Evolutionary conservation across 2,113 vertebrate genomes (phyloP).

Genomic region (Cranoglanis bouderius): DNA sequence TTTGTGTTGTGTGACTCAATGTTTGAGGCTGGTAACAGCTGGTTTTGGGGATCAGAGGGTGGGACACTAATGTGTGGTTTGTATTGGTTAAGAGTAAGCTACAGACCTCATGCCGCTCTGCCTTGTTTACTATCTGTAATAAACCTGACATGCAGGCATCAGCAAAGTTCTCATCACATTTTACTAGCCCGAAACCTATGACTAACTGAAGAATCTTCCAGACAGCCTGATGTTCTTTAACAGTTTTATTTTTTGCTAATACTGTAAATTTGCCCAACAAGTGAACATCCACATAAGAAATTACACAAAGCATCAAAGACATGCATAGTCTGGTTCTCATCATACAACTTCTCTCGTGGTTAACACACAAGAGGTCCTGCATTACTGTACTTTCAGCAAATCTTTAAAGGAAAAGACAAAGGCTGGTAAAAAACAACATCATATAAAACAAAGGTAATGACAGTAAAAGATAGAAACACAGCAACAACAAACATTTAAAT

Average conservation of each 20-base stretch:
- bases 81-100: constrained; percentile 1
- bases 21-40: neutral
- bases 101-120: constrained; percentile 6
- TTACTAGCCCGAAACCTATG: neutral
- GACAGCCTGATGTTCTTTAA: constrained; percentile 38
- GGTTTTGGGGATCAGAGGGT: neutral
- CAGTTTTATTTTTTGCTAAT: constrained; percentile 81
- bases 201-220: constrained; percentile 10
- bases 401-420: constrained; percentile 64
- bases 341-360: constrained; percentile 64
- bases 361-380: constrained; percentile 70
- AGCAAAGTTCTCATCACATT: constrained; percentile 1
- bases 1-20: neutral
- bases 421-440: constrained; percentile 55
- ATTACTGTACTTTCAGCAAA: constrained; percentile 57
- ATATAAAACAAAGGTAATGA: constrained; percentile 60
- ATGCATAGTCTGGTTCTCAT: constrained; percentile 79
- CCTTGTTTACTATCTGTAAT: constrained; percentile 35
- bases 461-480: constrained; percentile 56
- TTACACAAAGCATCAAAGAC: constrained; percentile 84
- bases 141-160: constrained; percentile 25
- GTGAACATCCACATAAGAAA: constrained; percentile 72
- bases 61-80: neutral
- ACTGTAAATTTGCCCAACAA: constrained; percentile 85
- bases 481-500: constrained; percentile 76